Evolutionary conservation across 2,113 vertebrate genomes (phyloP).

Genomic region (Paratilapia polleni): DNA sequence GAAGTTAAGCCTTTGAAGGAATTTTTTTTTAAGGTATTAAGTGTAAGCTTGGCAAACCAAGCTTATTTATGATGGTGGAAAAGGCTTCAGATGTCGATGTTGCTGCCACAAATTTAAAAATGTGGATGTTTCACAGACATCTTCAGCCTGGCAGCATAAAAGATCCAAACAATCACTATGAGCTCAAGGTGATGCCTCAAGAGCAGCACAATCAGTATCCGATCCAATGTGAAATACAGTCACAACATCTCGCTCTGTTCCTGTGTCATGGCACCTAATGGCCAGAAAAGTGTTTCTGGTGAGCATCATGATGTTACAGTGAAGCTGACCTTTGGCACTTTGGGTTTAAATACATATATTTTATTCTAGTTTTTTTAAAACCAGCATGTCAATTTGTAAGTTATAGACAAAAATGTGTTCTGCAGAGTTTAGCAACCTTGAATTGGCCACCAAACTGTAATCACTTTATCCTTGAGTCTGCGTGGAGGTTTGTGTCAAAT

Average conservation of each 20-base stretch:
- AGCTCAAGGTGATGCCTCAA: background rate
- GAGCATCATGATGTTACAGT: background rate
- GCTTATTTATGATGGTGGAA: background rate
- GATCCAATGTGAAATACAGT: background rate
- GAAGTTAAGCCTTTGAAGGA: background rate
- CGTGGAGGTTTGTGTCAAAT: background rate
- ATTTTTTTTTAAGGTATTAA: background rate
- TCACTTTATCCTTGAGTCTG: background rate
- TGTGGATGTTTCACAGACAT: background rate
- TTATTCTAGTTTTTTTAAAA: background rate
- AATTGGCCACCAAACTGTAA: background rate
- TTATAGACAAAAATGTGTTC: background rate
- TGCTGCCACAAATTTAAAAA: slow-evolving; percentile 1
- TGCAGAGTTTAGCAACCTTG: background rate
- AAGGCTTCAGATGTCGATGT: background rate
- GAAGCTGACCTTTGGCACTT: background rate
- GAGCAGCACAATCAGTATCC: background rate
- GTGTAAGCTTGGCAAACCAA: slow-evolving; percentile 6
- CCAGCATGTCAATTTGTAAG: background rate
- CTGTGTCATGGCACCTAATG: background rate
- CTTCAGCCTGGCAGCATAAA: background rate
- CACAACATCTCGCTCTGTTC: background rate
- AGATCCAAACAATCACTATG: background rate
- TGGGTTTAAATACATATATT: background rate
- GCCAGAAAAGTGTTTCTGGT: too few species aligned